These are phyloP conservation scores for Ectropis crepuscularia DNA, from an alignment of 2,888 invertebrate genomes.

Conservation along the genomic window DNA sequence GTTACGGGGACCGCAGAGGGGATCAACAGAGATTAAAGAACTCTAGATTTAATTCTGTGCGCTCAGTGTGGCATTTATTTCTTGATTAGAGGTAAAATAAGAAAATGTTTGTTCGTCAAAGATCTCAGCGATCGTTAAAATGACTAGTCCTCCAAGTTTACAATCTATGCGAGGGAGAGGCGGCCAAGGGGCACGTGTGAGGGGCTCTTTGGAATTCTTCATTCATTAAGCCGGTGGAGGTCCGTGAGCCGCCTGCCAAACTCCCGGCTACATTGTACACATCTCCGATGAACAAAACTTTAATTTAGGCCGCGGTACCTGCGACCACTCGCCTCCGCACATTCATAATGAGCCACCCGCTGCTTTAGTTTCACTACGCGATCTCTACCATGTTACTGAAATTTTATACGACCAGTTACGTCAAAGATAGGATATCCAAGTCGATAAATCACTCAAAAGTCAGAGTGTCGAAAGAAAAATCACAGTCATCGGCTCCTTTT, in stretches of 20 bases:
- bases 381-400: conserved; percentile 70
- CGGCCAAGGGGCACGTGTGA: conserved; percentile 62
- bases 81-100: conserved; percentile 20
- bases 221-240: conserved; percentile 76
- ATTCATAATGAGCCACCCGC: conserved; percentile 76
- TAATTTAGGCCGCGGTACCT: conserved; percentile 76
- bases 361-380: conserved; percentile 66
- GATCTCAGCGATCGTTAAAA: conserved; percentile 42
- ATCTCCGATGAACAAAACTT: conserved; percentile 74
- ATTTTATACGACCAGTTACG: conserved; percentile 60
- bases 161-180: conserved; percentile 64
- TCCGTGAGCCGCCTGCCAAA: conserved; percentile 77
- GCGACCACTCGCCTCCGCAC: conserved; percentile 59
- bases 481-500: conserved; percentile 81
- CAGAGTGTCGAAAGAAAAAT: conserved; percentile 72
- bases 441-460: conserved; percentile 78
- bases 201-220: conserved; percentile 74
- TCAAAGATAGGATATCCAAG: conserved; percentile 49
- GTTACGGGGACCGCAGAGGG: conserved; percentile 58
- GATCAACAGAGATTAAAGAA: conserved; percentile 54
- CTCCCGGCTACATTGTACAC: conserved; percentile 67
- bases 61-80: neutral
- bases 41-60: conserved; percentile 2
- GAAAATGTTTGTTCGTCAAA: conserved; percentile 30
- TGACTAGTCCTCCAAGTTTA: conserved; percentile 56